These are phyloP conservation scores for Aramus guarauna DNA, from an alignment of 2,113 vertebrate genomes.

Conservation along the genomic window DNA sequence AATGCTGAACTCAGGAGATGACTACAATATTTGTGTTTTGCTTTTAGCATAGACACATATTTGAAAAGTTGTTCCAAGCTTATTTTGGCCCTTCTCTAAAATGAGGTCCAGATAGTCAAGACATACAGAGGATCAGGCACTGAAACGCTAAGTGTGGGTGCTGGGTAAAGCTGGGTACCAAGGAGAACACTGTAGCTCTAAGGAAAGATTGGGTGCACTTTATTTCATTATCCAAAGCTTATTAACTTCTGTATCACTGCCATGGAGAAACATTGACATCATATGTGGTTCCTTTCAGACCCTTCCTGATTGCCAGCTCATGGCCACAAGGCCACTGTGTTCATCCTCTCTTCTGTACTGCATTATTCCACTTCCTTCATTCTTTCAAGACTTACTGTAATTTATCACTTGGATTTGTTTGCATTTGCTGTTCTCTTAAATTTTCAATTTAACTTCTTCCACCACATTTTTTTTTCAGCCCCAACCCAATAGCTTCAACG, in stretches of 20 bases:
- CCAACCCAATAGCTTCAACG: fast-evolving
- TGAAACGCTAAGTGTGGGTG: neutral
- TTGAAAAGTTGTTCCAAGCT: neutral
- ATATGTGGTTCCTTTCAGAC: neutral
- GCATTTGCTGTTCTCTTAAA: neutral
- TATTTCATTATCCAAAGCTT: neutral
- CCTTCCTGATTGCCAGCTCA: neutral
- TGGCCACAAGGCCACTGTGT: neutral
- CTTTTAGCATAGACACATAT: neutral
- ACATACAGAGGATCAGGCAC: neutral
- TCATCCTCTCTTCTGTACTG: neutral
- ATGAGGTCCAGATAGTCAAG: neutral
- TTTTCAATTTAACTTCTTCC: neutral
- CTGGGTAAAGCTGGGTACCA: neutral
- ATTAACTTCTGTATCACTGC: neutral
- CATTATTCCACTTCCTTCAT: neutral
- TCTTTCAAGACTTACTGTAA: neutral
- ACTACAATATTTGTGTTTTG: neutral
- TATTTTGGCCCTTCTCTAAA: neutral
- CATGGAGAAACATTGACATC: neutral
- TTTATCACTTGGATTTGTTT: neutral
- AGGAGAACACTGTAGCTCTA: neutral
- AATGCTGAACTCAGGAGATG: neutral
- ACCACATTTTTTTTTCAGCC: neutral
- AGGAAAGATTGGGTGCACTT: neutral